Conservation (phyloP, 2,797 vertebrate species). For the Sebastes umbrosus region DNA sequence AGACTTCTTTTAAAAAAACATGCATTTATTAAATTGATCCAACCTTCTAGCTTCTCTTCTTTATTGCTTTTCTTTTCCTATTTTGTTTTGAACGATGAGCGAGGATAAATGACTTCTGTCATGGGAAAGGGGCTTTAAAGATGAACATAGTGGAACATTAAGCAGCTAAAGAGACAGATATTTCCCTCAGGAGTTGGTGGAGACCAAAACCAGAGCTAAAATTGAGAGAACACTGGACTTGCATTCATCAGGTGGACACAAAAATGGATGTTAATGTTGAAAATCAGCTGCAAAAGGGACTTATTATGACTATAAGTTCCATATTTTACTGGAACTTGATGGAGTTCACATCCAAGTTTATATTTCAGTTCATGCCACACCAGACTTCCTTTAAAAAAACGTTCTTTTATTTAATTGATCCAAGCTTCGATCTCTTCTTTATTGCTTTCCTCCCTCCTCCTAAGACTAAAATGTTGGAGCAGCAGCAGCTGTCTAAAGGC, state of each 20-base stretch:
- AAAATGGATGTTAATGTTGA: background rate
- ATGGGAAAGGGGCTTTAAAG: too few species aligned
- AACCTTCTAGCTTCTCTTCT: background rate
- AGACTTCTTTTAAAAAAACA: background rate
- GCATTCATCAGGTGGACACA: background rate
- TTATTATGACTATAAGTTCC: background rate
- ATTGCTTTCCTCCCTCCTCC: background rate
- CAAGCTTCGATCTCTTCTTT: background rate
- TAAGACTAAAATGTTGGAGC: background rate
- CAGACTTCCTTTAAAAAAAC: background rate
- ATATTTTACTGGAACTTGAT: background rate
- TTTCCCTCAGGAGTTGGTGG: background rate
- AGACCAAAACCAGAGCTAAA: background rate
- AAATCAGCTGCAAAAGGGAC: background rate
- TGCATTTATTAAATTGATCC: background rate
- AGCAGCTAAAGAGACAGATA: too few species aligned
- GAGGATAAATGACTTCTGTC: too few species aligned
- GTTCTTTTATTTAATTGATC: background rate
- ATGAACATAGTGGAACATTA: too few species aligned
- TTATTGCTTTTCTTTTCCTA: background rate
- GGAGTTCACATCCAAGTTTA: background rate
- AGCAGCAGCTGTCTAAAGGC: background rate
- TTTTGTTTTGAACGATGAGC: too few species aligned
- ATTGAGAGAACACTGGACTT: background rate
- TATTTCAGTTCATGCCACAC: background rate